Percentiles rank a stretch among this genome's conserved stretches.
phyloP scores from a whole-genome alignment of 1,140 invertebrate species.

The Drosophila nigromelanica region DNA sequence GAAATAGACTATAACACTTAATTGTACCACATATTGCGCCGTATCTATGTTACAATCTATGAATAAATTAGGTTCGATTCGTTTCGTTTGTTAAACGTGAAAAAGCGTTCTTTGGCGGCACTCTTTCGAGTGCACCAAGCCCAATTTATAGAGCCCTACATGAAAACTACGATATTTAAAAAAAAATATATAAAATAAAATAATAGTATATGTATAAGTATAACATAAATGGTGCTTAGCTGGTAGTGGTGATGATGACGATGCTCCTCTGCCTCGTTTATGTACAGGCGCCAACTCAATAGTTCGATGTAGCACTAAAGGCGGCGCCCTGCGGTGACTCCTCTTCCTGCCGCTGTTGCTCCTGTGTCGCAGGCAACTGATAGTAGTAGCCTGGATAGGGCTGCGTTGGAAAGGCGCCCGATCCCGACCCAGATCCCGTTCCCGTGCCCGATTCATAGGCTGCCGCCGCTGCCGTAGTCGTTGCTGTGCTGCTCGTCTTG shows the following conservation, averaged over 20 bases:
- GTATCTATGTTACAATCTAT: constrained; percentile 68
- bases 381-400: constrained; percentile 49
- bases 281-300: constrained; percentile 50
- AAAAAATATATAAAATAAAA: constrained; percentile 38
- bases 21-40: constrained; percentile 52
- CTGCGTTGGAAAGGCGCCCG: constrained; percentile 27
- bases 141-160: constrained; percentile 46
- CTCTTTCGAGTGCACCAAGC: constrained; percentile 20
- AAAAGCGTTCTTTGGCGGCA: constrained; percentile 51
- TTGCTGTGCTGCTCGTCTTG: constrained; percentile 42
- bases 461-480: constrained; percentile 22
- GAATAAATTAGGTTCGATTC: constrained; percentile 70
- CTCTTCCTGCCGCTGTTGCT: constrained; percentile 28
- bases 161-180: constrained; percentile 44
- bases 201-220: constrained; percentile 36
- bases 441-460: constrained; percentile 22
- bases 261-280: constrained; percentile 12
- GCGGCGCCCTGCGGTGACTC: constrained; percentile 27
- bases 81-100: constrained; percentile 66
- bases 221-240: constrained; percentile 54
- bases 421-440: background rate
- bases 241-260: constrained; percentile 49
- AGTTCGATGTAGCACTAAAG: constrained; percentile 43
- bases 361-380: constrained; percentile 39
- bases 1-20: constrained; percentile 76